Percentiles rank a stretch among this genome's conserved stretches.
Evolutionary conservation across 2,797 vertebrate genomes (phyloP).

Genomic region (Eutrigla gurnardus): DNA sequence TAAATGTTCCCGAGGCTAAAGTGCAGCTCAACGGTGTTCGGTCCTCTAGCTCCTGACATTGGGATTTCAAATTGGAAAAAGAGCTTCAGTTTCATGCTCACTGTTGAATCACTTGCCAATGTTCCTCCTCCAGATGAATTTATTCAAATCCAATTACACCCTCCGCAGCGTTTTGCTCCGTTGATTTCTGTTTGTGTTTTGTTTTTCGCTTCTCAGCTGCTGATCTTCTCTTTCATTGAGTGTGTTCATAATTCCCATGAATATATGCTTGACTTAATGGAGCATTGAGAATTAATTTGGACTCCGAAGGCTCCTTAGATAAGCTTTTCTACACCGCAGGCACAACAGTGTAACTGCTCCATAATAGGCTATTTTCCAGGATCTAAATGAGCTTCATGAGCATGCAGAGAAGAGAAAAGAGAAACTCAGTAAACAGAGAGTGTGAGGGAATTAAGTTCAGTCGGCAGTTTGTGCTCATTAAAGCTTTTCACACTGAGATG

Average conservation of each 20-base stretch:
- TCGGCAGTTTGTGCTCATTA: conserved; percentile 45
- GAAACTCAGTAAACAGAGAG: conserved; percentile 37
- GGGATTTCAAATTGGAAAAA: neutral
- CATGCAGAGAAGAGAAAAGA: conserved; percentile 29
- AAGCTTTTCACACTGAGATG: conserved; percentile 40
- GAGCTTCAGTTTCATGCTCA: conserved; percentile 2
- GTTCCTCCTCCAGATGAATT: conserved; percentile 46
- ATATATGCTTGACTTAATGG: conserved; percentile 65
- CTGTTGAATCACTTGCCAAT: conserved; percentile 33
- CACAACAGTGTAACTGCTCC: conserved; percentile 46
- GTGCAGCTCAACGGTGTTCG: neutral
- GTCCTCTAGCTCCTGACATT: neutral
- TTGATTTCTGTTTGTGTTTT: conserved; percentile 67
- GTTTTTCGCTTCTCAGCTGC: conserved; percentile 24
- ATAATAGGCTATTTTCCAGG: conserved; percentile 61
- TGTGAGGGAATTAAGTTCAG: conserved; percentile 23
- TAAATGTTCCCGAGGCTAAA: neutral
- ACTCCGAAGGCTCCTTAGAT: conserved; percentile 62
- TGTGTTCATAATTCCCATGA: conserved; percentile 65
- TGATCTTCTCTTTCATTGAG: conserved; percentile 53
- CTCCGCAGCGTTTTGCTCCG: conserved; percentile 52
- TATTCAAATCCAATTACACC: conserved; percentile 69
- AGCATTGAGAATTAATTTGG: conserved; percentile 69
- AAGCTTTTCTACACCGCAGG: conserved; percentile 52
- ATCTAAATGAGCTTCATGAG: conserved; percentile 52